Base-by-base conservation (phyloP, 53 echinoderm and acorn worm species). In the Luidia sarsii region DNA sequence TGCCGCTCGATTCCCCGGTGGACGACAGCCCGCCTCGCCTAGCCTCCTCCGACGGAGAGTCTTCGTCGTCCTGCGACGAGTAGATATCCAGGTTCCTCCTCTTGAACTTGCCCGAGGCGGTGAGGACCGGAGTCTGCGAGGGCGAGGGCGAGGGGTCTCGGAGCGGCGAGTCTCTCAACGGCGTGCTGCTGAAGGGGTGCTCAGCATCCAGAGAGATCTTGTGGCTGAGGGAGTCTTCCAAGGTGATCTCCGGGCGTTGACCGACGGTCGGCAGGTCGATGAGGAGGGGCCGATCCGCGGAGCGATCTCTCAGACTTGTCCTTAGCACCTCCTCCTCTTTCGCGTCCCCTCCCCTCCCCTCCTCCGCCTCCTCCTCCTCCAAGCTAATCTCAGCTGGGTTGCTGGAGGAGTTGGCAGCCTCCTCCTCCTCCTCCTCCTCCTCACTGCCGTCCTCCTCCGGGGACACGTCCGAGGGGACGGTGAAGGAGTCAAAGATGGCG, bases 301-400 rank as follows among this genome's bases (percentile, higher is more conserved):
- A 77, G 2, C 77, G 77, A 48, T 77, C 61, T 48, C 28, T 61
- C 9, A 77, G 14, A 32, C 77, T 61, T 19, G 61, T 74, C 55
- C 36, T 57, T 5, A 50, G 39, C 59, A 64, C 51, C 19, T 84
- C 65, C 22, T 68, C 81, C 23, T 49, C 74, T 16, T n/a, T 45
- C 9, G 39, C 50, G 9, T 52, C 67, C n/a, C n/a, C n/a, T n/a
- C n/a, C n/a, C 16, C 57, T 50, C 29, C 70, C 90, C n/a, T 87
- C 90, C n/a, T n/a, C n/a, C 10, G 84, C 94, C 7, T 85, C 88
- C 6, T 92, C 87, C 60, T 87, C 86, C 23, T 90, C 84, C 35
- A 92, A 50, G 39, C 85, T 89, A 43, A 92, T 92, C 52, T 92
- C 92, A 35, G 53, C 88, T 15, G 88, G 92, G 55, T 92, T 92